Conservation (phyloP, 2,797 vertebrate species). For the Linurgus olivaceus region DNA sequence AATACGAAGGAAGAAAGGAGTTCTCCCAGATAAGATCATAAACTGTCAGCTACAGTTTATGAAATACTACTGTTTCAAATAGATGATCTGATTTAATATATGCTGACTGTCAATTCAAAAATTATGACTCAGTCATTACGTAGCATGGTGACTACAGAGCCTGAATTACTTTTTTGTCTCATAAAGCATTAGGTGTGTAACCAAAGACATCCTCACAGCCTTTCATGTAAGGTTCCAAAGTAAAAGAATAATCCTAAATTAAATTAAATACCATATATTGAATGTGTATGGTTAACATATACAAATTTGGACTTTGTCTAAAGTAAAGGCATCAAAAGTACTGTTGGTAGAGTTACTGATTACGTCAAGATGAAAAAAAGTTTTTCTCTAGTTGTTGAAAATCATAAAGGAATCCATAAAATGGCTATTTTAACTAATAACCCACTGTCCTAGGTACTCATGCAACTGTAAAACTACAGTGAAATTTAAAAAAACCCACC, state of each 20-base stretch:
- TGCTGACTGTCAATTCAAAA: constrained; percentile 62
- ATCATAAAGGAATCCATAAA: neutral
- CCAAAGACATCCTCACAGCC: constrained; percentile 13
- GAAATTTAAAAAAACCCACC: fast-evolving
- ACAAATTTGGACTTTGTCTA: neutral
- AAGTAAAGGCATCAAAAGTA: neutral
- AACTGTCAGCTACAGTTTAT: constrained; percentile 51
- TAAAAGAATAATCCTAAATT: constrained; percentile 20
- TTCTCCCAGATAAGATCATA: constrained; percentile 57
- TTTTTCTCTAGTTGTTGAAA: neutral
- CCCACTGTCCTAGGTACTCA: neutral
- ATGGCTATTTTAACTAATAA: neutral
- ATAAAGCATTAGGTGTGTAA: constrained; percentile 36
- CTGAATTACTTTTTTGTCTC: constrained; percentile 67
- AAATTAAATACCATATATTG: neutral
- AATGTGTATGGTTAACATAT: neutral
- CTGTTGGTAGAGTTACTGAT: neutral
- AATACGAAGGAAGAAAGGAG: constrained; percentile 2
- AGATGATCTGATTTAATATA: constrained; percentile 64
- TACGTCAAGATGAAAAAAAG: neutral
- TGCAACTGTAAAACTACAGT: neutral
- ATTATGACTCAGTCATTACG: constrained; percentile 62
- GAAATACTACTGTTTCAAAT: constrained; percentile 67
- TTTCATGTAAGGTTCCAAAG: constrained; percentile 23
- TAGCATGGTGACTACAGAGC: constrained; percentile 3